A percentile compares a stretch with the other conserved stretches of the same genome.
These are phyloP conservation scores for Hassar affinis DNA, from an alignment of 2,113 vertebrate genomes.

Conservation along the genomic window DNA sequence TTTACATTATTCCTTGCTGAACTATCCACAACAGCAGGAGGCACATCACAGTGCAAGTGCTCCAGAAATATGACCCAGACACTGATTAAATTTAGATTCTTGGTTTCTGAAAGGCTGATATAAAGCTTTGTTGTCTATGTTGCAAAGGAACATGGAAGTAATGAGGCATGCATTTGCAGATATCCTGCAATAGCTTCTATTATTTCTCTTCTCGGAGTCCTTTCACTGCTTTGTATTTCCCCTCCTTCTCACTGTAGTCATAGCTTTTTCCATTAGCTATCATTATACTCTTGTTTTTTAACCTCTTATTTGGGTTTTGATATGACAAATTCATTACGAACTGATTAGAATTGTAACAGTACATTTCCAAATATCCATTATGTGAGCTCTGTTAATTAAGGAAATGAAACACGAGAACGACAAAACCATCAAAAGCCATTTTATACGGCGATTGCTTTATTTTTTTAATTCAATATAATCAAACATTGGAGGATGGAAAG, in stretches of 20 bases:
- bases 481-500: constrained; percentile 12
- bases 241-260: constrained; percentile 56
- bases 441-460: constrained; percentile 56
- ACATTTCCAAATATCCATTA: constrained; percentile 46
- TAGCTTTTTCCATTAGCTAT: constrained; percentile 43
- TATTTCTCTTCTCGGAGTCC: constrained; percentile 23
- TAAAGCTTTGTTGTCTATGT: constrained; percentile 1
- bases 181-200: constrained; percentile 15
- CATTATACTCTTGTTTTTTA: constrained; percentile 49
- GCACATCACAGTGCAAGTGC: neutral
- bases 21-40: neutral
- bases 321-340: constrained; percentile 51
- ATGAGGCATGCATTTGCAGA: constrained; percentile 31
- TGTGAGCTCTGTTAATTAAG: constrained; percentile 61
- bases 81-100: constrained; percentile 13
- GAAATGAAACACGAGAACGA: constrained; percentile 37
- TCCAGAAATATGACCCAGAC: neutral
- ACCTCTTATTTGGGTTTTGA: constrained; percentile 48
- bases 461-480: constrained; percentile 48
- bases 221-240: constrained; percentile 21
- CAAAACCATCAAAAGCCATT: constrained; percentile 49
- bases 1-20: neutral
- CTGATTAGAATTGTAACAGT: constrained; percentile 65
- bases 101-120: constrained; percentile 13
- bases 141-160: constrained; percentile 22